These are phyloP conservation scores for Trichechus manatus DNA, from an alignment of 2,113 vertebrate species.

Conservation along the genomic window DNA sequence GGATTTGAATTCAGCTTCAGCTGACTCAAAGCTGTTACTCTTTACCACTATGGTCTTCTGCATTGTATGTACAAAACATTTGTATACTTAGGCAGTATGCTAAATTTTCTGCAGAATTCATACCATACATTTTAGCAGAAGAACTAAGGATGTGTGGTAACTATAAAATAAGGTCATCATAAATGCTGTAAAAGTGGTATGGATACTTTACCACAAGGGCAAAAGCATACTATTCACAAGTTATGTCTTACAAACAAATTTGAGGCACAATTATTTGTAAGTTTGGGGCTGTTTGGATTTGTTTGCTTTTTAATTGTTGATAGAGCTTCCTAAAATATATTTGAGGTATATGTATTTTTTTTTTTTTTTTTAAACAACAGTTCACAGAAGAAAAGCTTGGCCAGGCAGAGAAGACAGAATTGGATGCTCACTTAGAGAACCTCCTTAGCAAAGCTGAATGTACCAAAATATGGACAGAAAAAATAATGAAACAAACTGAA, in stretches of 20 bases:
- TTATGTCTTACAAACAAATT: background rate
- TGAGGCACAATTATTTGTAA: background rate
- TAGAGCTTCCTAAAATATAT: constrained; percentile 41
- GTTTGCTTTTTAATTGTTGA: constrained; percentile 49
- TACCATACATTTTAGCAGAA: constrained; percentile 38
- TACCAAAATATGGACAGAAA: constrained; percentile 98
- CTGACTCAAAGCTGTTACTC: background rate
- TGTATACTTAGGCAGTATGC: background rate
- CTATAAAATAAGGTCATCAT: background rate
- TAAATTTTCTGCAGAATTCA: constrained; percentile 21
- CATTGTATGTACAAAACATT: constrained; percentile 46
- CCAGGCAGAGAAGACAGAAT: constrained; percentile 98
- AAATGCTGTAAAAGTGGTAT: background rate
- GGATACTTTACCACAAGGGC: background rate
- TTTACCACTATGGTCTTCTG: background rate
- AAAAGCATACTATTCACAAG: background rate
- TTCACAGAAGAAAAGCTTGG: constrained; percentile 99
- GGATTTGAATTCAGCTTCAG: constrained; percentile 36
- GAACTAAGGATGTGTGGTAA: background rate
- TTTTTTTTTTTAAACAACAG: constrained; percentile 85
- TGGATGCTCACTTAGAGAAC: constrained; percentile 98
- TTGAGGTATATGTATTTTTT: constrained; percentile 46
- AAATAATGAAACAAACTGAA: constrained; percentile 98
- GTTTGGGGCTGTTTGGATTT: constrained; percentile 51
- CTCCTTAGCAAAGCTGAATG: constrained; percentile 96